phyloP scores from a whole-genome alignment of 37 sponge, comb jelly and placozoan species.

The Spongia lamella region DNA sequence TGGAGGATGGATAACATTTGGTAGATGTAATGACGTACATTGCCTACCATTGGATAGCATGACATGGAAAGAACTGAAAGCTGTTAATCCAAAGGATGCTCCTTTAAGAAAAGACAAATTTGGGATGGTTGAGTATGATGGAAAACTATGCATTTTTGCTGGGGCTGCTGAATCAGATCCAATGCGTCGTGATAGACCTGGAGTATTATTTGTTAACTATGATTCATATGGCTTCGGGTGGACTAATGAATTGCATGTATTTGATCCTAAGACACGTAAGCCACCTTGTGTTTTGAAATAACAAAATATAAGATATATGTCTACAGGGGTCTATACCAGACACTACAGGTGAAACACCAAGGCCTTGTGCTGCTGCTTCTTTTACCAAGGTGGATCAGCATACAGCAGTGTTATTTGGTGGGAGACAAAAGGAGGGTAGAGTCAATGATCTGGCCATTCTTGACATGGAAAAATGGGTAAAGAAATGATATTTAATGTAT shows the following conservation, averaged over 20 bases:
- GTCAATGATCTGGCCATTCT: slow-evolving; percentile 59
- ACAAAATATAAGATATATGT: too few species aligned
- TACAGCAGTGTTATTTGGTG: slow-evolving; percentile 67
- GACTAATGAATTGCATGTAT: slow-evolving; percentile 76
- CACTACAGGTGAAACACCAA: slow-evolving; percentile 50
- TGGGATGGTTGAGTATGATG: slow-evolving; percentile 49
- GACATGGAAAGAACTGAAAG: slow-evolving; percentile 20
- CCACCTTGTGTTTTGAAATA: too few species aligned
- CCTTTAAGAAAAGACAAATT: slow-evolving; percentile 57
- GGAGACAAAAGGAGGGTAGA: slow-evolving; percentile 49
- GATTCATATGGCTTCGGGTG: slow-evolving; percentile 24
- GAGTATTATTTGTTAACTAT: not conserved
- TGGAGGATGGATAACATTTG: slow-evolving; percentile 35
- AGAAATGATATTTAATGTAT: not conserved
- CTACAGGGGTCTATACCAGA: slow-evolving; percentile 30
- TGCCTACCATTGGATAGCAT: slow-evolving; percentile 14
- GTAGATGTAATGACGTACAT: slow-evolving; percentile 20
- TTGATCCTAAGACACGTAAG: slow-evolving; percentile 22
- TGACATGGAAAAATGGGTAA: slow-evolving; percentile 58
- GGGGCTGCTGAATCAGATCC: not conserved
- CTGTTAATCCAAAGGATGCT: not conserved
- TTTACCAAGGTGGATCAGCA: slow-evolving; percentile 47
- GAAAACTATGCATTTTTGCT: slow-evolving; percentile 52
- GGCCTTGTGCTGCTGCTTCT: slow-evolving; percentile 76
- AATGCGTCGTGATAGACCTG: not conserved